Evolutionary conservation across 2,113 vertebrate species (phyloP).

Genomic region (Ceuthmochares aereus): DNA sequence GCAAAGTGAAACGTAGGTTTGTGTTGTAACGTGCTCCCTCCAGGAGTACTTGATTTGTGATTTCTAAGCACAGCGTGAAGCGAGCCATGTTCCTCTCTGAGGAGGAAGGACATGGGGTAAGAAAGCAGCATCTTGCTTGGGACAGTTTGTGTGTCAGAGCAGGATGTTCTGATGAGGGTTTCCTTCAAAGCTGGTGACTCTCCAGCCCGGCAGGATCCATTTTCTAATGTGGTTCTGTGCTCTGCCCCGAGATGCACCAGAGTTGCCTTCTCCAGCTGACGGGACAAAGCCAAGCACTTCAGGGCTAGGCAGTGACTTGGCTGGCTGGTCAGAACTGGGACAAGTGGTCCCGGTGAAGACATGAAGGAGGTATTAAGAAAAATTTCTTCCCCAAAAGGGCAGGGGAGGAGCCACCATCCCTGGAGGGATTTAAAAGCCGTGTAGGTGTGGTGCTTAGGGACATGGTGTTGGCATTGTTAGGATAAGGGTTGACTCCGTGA

Average conservation of each 20-base stretch:
- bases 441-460: no score
- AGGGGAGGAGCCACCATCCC: no score
- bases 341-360: neutral
- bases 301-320: neutral
- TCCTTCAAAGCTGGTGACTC: neutral
- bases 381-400: no score
- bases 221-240: fast-evolving
- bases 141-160: neutral
- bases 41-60: neutral
- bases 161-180: fast-evolving
- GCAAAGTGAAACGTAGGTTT: neutral
- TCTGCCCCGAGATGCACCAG: neutral
- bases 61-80: neutral
- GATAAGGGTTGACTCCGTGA: no score
- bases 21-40: neutral
- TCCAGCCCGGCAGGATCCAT: neutral
- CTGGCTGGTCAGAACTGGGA: fast-evolving
- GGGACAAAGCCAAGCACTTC: neutral
- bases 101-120: neutral
- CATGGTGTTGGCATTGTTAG: no score
- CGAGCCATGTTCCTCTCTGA: neutral
- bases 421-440: no score
- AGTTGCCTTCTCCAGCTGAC: neutral
- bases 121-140: neutral
- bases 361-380: neutral